Conservation (phyloP, 2,113 vertebrate species). For the Cebidichthys violaceus region DNA sequence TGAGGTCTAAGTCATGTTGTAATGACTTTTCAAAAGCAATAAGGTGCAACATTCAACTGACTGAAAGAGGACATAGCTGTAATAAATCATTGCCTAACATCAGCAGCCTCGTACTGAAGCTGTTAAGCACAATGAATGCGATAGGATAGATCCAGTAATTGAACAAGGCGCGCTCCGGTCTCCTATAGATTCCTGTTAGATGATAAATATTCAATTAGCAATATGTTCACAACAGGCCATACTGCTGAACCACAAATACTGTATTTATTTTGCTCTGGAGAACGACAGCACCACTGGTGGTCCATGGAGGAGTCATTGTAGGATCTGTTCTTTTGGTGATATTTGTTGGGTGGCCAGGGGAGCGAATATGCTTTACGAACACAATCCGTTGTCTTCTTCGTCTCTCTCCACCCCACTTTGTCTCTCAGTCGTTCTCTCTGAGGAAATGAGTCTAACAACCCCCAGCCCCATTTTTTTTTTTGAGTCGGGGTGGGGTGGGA, state of each 20-base stretch:
- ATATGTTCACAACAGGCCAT: background rate
- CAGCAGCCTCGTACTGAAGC: slow-evolving; percentile 43
- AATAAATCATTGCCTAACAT: slow-evolving; percentile 40
- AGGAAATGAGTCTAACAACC: slow-evolving; percentile 61
- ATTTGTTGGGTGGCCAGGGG: background rate
- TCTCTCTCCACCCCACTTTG: slow-evolving; percentile 46
- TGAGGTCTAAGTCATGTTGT: slow-evolving; percentile 9
- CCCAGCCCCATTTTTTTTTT: slow-evolving; percentile 52
- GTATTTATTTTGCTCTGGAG: background rate
- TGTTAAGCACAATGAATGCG: slow-evolving; percentile 37
- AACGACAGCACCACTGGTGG: background rate
- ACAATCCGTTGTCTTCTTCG: slow-evolving; percentile 28
- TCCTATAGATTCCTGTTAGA: slow-evolving; percentile 25
- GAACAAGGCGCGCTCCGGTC: slow-evolving; percentile 24
- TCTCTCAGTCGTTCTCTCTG: slow-evolving; percentile 41
- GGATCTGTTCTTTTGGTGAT: background rate
- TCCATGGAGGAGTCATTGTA: background rate
- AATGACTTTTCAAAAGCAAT: slow-evolving; percentile 51
- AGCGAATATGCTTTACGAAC: slow-evolving; percentile 23
- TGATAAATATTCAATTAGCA: slow-evolving; percentile 34
- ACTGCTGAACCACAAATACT: background rate
- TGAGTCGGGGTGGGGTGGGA: slow-evolving; percentile 64
- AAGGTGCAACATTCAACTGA: slow-evolving; percentile 31
- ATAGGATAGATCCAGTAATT: slow-evolving; percentile 30
- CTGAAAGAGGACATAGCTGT: slow-evolving; percentile 43